phyloP scores from a whole-genome alignment of 2,888 invertebrate genomes.

The Pecten maximus region DNA sequence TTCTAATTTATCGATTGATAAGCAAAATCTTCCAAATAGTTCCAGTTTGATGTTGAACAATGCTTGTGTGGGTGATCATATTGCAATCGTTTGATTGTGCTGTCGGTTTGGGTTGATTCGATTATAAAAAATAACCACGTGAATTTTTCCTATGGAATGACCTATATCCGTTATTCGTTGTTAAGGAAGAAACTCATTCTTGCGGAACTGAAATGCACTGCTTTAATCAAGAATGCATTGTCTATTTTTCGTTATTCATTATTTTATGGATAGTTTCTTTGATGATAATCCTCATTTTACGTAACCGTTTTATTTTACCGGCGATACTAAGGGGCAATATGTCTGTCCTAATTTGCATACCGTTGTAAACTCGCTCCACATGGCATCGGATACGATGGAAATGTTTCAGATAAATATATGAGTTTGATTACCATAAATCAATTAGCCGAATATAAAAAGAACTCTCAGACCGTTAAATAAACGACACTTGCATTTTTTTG shows the following conservation, averaged over 20 bases:
- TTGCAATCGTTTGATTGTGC: constrained; percentile 17
- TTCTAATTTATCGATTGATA: background rate
- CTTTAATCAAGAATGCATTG: background rate
- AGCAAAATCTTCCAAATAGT: background rate
- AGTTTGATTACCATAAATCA: too few relatives aligned
- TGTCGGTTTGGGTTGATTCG: background rate
- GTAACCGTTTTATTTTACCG: background rate
- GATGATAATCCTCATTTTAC: background rate
- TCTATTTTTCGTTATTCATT: background rate
- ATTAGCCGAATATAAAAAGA: too few relatives aligned
- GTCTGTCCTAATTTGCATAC: background rate
- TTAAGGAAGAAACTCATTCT: background rate
- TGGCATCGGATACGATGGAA: background rate
- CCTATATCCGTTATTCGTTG: background rate
- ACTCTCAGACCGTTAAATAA: too few relatives aligned
- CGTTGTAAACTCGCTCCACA: background rate
- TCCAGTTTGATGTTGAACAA: background rate
- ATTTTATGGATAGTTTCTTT: background rate
- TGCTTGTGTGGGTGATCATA: background rate
- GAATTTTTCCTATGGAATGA: constrained; percentile 1
- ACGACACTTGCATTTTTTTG: background rate
- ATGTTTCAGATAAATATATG: background rate
- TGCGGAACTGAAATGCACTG: background rate
- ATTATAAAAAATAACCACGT: background rate
- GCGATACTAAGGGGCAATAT: background rate